Conservation (phyloP, 2,888 invertebrate species). For the Trachelus tabidus region DNA sequence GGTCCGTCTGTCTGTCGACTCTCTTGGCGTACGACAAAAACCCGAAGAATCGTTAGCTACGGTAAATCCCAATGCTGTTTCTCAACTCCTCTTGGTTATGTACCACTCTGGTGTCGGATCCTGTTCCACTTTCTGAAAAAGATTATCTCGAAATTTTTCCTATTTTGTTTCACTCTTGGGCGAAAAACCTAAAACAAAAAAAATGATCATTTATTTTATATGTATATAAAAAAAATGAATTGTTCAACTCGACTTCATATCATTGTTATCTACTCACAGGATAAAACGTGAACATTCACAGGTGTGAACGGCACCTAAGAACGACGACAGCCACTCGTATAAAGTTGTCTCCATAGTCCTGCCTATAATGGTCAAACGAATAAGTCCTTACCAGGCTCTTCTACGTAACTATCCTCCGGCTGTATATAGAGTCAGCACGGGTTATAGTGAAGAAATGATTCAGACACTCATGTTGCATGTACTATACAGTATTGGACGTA, state of each 20-base stretch:
- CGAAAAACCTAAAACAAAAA: neutral
- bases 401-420: neutral
- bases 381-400: neutral
- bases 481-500: neutral
- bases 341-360: conserved; percentile 29
- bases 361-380: neutral
- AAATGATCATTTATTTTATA: neutral
- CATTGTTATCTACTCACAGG: neutral
- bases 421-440: neutral
- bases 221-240: neutral
- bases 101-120: neutral
- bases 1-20: conserved; percentile 31
- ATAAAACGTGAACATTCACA: neutral
- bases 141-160: neutral
- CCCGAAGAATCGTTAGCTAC: conserved; percentile 44
- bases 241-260: neutral
- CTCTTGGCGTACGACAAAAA: conserved; percentile 40
- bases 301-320: neutral
- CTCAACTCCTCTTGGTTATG: neutral
- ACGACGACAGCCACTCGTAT: conserved; percentile 18
- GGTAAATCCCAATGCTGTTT: neutral
- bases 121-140: neutral
- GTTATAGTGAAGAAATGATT: neutral
- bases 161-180: neutral
- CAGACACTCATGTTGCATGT: neutral